Evolutionary conservation across 2,113 vertebrate species (phyloP).

Genomic region (Pterocles burchelli): DNA sequence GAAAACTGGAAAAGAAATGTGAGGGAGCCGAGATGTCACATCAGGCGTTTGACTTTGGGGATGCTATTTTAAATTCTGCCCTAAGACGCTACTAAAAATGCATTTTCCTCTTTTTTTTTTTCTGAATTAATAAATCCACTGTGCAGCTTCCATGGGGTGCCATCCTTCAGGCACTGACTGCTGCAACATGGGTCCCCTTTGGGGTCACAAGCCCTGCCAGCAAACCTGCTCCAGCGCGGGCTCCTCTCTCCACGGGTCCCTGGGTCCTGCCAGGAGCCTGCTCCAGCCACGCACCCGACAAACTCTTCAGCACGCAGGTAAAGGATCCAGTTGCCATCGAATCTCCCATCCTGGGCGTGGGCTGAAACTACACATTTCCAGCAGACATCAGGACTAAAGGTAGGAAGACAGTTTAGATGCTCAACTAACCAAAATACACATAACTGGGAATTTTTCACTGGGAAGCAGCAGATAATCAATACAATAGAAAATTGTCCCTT

Average conservation of each 20-base stretch:
- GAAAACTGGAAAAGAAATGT: not conserved
- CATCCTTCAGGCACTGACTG: too few species aligned
- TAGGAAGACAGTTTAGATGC: not conserved
- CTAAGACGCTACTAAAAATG: not conserved
- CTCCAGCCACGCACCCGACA: too few species aligned
- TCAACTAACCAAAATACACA: not conserved
- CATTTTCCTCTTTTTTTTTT: not conserved
- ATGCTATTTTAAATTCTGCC: not conserved
- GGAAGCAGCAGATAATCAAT: not conserved
- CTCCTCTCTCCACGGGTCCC: too few species aligned
- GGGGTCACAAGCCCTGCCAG: too few species aligned
- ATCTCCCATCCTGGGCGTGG: fast-evolving
- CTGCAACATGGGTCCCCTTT: too few species aligned
- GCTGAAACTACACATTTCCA: not conserved
- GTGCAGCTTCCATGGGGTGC: not conserved
- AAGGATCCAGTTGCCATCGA: not conserved
- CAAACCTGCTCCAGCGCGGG: too few species aligned
- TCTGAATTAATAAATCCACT: not conserved
- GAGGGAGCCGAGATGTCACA: not conserved
- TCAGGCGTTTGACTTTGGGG: not conserved
- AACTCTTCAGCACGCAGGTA: not conserved
- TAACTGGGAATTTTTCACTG: not conserved
- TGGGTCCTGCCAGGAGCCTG: too few species aligned
- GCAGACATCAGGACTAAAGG: not conserved
- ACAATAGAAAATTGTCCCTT: not conserved